Evolutionary conservation across 1,140 invertebrate species (phyloP), one percentile per base, ranked within the genome.

Genomic region (Coptotermes formosanus): DNA sequence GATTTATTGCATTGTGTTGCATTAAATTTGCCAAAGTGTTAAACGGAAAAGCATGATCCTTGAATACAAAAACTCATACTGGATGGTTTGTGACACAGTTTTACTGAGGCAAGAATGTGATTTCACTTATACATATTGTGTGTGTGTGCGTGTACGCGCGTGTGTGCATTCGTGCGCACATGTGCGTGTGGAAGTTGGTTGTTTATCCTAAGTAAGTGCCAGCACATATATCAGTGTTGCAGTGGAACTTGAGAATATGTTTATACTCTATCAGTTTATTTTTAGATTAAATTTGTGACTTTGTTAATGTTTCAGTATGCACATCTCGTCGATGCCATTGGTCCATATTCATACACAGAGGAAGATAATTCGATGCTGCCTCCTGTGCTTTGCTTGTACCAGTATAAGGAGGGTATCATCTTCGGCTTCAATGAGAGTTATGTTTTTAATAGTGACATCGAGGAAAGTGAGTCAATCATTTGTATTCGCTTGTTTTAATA

Each of bases 401-500:
- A 95, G 83, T 98, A 97, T 90, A 95, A 94, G 88, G 93, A 95
- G 90, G 97, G 96, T 2, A 93, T 93, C 1, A 96, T 98, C 87
- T 96, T 95, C 90, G 96, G 97, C 6, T 97, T 96, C 87, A 98
- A 98, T 89, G 96, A 97, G 90, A 98, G 96, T 84, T 98, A 97
- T 89, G 93, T 96, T 82, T 98, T 98, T 89, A 96, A 99, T 91
- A 96, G 95, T 69, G 94, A 95, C 89, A 94, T 97, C 84, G 90
- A 94, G 59, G 91, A 94, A 89, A 43, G 69, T 87, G 59, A 85
- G 82, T 87, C 44, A 38, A 21, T 86, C 4, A 38, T 45, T 16
- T 38, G 23, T 16, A 84, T 84, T 16, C 55, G 2, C 55, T 23
- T 59, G 3, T 19, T 59, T 59, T 59, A 59, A 59, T 59, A 59